Evolutionary conservation across 2,888 invertebrate genomes (phyloP), one percentile per base, ranked within the genome.

Genomic region (Crioceris asparagi): DNA sequence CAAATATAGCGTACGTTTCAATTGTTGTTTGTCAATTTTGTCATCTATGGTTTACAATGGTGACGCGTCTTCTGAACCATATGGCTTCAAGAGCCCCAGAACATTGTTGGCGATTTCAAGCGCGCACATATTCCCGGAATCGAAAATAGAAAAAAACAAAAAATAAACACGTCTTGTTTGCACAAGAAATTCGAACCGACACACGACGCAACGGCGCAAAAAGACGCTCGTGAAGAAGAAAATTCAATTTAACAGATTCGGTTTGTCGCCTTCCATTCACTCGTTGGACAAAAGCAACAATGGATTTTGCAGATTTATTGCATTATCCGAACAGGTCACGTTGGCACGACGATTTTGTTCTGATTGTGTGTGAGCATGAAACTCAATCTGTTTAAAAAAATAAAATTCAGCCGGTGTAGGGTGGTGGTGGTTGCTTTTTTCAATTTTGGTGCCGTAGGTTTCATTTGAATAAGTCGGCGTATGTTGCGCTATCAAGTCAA

Each of bases 211-310:
- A n/a, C n/a, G n/a, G n/a, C 27, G 27, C 27, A 12, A 6, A 12
- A 8, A 27, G 27, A 27, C 27, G 27, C 15, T n/a, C n/a, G n/a
- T n/a, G n/a, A n/a, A n/a, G 27, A 27, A 27, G 27, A 27, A 27
- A 27, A 27, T 27, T 27, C 27, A 27, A 27, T 27, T 27, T 11
- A 27, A 12, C 27, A 27, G 27, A 27, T 27, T 27, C 7, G 27
- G 27, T 27, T 27, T 27, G 27, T 12, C 27, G 12, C 27, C 14
- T 12, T 27, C 15, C 27, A 27, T 12, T 27, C 27, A 15, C 6
- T 10, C n/a, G n/a, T n/a, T n/a, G n/a, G n/a, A n/a, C 12, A 8
- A 11, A 8, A 3, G 27, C 11, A 27, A 27, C 27, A 27, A 27
- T 27, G 27, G 27, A 27, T 27, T 27, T 27, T 27, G 15, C 15